A percentile compares a stretch with the other conserved stretches of the same genome.
Evolutionary conservation across 2,797 vertebrate genomes (phyloP).

Genomic region (Mus caroli): DNA sequence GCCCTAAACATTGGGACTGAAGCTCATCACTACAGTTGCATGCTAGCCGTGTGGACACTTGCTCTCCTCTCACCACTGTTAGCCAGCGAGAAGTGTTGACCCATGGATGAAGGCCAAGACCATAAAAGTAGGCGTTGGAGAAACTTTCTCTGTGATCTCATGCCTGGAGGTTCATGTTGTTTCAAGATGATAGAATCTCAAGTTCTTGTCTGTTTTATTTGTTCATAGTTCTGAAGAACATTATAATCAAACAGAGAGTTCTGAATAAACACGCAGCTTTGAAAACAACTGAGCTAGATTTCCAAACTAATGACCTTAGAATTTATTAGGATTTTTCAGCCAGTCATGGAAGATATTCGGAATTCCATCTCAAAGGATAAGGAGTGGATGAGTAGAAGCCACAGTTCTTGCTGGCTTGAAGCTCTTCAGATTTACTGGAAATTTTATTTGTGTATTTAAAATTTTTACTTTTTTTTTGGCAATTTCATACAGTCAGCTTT

Average conservation of each 20-base stretch:
- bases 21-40: not conserved
- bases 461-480: not conserved
- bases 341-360: not conserved
- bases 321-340: not conserved
- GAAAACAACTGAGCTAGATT: slow-evolving; percentile 27
- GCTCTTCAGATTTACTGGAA: slow-evolving; percentile 14
- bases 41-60: not conserved
- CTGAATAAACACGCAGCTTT: not conserved
- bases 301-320: slow-evolving; percentile 31
- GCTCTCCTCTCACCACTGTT: not conserved
- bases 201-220: slow-evolving; percentile 34
- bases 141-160: not conserved
- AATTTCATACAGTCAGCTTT: not conserved
- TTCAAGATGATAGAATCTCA: slow-evolving; percentile 16
- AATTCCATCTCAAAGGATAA: slow-evolving; percentile 12
- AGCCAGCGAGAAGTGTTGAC: not conserved
- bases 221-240: not conserved
- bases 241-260: slow-evolving; percentile 28
- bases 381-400: not conserved
- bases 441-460: not conserved
- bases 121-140: not conserved
- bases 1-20: not conserved
- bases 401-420: not conserved
- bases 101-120: not conserved
- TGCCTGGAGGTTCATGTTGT: not conserved